Conservation (phyloP, 2,113 vertebrate species). For the Chlorodrepanis virens region DNA sequence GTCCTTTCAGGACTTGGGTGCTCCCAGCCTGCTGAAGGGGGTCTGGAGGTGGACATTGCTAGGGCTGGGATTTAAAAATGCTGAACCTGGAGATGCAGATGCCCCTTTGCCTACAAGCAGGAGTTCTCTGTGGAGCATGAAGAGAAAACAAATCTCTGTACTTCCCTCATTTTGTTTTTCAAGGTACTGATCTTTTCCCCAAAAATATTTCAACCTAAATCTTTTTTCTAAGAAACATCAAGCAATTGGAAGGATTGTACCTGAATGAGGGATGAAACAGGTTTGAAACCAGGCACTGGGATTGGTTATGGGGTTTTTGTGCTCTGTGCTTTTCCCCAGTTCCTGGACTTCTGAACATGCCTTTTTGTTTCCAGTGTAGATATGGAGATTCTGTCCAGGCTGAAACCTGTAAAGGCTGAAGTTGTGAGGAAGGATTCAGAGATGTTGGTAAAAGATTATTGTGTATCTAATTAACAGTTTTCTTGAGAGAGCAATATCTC, state of each 20-base stretch:
- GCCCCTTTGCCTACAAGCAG: background rate
- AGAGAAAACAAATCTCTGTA: background rate
- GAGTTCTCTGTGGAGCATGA: background rate
- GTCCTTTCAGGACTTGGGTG: background rate
- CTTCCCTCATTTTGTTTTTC: background rate
- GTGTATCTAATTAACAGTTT: background rate
- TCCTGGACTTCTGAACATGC: background rate
- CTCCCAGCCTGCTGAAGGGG: background rate
- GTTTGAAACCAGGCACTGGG: background rate
- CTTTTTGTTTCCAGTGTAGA: background rate
- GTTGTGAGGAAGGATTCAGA: background rate
- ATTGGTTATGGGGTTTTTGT: background rate
- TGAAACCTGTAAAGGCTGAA: background rate
- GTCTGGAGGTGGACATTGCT: background rate
- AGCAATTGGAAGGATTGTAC: background rate
- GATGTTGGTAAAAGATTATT: background rate
- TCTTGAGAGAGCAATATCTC: background rate
- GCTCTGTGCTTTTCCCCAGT: accelerated
- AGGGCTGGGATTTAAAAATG: background rate
- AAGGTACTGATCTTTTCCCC: background rate
- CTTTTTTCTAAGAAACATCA: background rate
- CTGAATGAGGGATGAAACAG: background rate
- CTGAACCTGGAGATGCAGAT: background rate
- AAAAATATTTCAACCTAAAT: background rate
- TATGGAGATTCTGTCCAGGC: background rate